Evolutionary conservation across 2,113 vertebrate genomes (phyloP).

Genomic region (Onychostruthus taczanowskii): DNA sequence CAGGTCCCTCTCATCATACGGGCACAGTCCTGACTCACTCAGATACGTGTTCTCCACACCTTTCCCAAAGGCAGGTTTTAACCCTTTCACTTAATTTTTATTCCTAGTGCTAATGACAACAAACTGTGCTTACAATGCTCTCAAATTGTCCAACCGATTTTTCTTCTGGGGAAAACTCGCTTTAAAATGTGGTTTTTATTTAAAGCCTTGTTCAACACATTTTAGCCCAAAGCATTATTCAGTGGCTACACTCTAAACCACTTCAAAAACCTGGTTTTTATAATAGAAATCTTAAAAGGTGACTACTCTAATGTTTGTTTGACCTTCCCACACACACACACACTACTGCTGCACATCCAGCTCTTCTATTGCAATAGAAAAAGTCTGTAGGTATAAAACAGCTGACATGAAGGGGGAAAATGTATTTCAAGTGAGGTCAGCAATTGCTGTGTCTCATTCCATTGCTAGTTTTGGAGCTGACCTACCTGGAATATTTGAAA

Average conservation of each 20-base stretch:
- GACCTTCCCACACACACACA: not conserved
- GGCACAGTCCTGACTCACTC: not conserved
- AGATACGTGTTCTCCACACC: too few relatives aligned
- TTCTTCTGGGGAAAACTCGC: not conserved
- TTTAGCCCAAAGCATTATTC: slow-evolving; percentile 38
- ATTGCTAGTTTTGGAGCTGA: not conserved
- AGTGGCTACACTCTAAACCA: slow-evolving; percentile 10
- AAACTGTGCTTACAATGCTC: slow-evolving; percentile 24
- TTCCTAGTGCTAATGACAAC: slow-evolving; percentile 1
- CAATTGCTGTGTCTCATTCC: not conserved
- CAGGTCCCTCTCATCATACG: rapidly evolving
- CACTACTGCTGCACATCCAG: not conserved
- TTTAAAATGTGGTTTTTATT: slow-evolving; percentile 57
- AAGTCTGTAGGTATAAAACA: not conserved
- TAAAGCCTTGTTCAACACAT: slow-evolving; percentile 36
- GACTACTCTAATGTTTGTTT: not conserved
- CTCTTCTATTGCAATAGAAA: not conserved
- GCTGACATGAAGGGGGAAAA: not conserved
- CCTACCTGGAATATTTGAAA: not conserved
- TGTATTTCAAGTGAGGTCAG: not conserved
- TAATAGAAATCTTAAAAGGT: slow-evolving; percentile 7
- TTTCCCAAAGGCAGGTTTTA: not conserved
- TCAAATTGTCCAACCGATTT: slow-evolving; percentile 3
- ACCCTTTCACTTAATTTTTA: not conserved
- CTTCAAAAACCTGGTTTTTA: slow-evolving; percentile 22